Evolutionary conservation across 2,113 vertebrate species (phyloP), one percentile per base, ranked within the genome.

Genomic region (Tragulus kanchil): DNA sequence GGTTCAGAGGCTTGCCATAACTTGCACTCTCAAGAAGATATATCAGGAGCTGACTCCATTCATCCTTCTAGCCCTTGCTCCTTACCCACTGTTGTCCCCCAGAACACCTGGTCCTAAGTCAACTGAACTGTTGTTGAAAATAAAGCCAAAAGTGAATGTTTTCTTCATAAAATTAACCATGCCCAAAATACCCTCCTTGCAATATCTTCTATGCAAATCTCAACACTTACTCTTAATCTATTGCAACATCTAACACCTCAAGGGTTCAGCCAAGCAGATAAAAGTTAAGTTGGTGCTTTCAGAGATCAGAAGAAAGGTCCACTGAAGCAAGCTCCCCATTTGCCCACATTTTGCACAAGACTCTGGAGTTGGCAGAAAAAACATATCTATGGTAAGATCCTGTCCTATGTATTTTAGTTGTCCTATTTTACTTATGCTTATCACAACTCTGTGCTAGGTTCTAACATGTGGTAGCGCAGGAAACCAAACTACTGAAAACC

Each of bases 131-230:
- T 96, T 96, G 73, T 54, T 79, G 89, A 96, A 93, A 93, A 97
- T n/a, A 71, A 97, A 85, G 89, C 83, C 94, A 96, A 95, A 97
- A 97, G 90, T 96, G 91, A 98, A 94, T 98, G 92, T 97, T 96
- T 97, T 96, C 93, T 97, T 97, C 81, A 92, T 86, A 95, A 95
- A 96, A 95, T 97, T 96, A 97, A 86, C 94, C n/a, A 25, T 78
- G 23, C 82, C 89, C 1, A 93, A 97, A 97, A 97, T 95, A 96
- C 25, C 28, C 25, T 7, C 69, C 84, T 97, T 96, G 78, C 45
- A 85, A 78, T 85, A 93, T 88, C 83, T 81, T 85, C 52, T 82
- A 98, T 98, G 97, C 96, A 98, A 97, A 98, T 96, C 88, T 62
- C 26, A 82, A 92, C 28, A 93, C 73, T 86, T 82, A 83, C 48